Percentiles rank a stretch among this genome's conserved stretches.
phyloP scores from a whole-genome alignment of 2,113 vertebrate species.

The Grus americana region DNA sequence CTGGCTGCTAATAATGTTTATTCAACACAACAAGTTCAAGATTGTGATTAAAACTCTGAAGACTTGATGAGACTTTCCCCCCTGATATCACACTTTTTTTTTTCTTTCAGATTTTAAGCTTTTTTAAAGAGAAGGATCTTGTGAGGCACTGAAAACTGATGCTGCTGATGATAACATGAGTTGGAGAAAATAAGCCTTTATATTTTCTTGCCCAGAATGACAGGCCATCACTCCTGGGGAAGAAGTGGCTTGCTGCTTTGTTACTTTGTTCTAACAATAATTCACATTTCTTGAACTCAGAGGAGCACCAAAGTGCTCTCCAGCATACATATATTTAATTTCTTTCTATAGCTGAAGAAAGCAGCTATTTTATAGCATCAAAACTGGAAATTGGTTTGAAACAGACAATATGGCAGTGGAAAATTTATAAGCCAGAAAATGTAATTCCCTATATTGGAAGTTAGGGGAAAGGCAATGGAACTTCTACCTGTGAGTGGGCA shows the following conservation, averaged over 20 bases:
- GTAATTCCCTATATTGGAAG: background rate
- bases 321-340: background rate
- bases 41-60: background rate
- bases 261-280: background rate
- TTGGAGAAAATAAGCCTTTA: background rate
- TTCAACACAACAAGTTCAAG: background rate
- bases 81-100: background rate
- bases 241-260: background rate
- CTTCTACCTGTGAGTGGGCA: background rate
- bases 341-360: background rate
- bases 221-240: background rate
- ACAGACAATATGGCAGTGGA: background rate
- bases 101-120: background rate
- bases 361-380: background rate
- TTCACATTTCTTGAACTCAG: background rate
- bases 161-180: background rate
- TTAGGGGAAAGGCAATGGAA: background rate
- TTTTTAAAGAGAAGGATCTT: background rate
- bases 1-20: constrained; percentile 20
- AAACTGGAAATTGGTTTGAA: background rate
- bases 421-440: background rate
- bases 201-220: background rate
- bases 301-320: background rate
- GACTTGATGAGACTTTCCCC: background rate
- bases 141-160: background rate